phyloP scores from a whole-genome alignment of 64 coral and sea anemone genomes.

The Montipora capricornis region DNA sequence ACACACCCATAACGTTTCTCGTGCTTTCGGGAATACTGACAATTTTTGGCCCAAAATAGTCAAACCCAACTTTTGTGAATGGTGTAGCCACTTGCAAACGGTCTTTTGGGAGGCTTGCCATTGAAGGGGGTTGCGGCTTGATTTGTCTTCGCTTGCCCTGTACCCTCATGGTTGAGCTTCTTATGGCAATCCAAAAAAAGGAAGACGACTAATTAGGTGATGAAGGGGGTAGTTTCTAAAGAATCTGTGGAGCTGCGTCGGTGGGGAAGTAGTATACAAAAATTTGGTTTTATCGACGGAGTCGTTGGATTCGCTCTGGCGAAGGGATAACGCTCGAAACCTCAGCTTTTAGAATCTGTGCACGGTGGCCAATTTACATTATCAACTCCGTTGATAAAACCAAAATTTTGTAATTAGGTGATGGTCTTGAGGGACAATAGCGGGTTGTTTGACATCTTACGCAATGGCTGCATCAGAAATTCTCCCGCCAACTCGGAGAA shows the following conservation, averaged over 20 bases:
- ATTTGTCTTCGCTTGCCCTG: constrained; percentile 11
- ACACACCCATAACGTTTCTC: constrained; percentile 49
- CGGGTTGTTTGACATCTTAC: constrained; percentile 35
- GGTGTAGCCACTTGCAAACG: constrained; percentile 1
- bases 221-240: too few species aligned
- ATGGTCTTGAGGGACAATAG: background rate
- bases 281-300: too few species aligned
- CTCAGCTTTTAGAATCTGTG: too few species aligned
- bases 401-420: background rate
- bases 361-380: too few species aligned
- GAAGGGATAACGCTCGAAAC: too few species aligned
- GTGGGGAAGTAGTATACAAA: too few species aligned
- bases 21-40: background rate
- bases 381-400: too few species aligned
- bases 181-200: constrained; percentile 31
- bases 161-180: constrained; percentile 10
- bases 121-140: constrained; percentile 40
- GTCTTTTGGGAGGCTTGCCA: constrained; percentile 21
- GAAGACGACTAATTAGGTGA: background rate
- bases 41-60: too few species aligned
- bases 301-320: too few species aligned
- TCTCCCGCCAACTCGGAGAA: constrained; percentile 50
- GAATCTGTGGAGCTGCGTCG: too few species aligned
- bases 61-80: background rate
- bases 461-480: background rate